Percentiles rank a stretch among this genome's conserved stretches.
phyloP scores from a whole-genome alignment of 2,113 vertebrate species.

The Callipepla squamata region DNA sequence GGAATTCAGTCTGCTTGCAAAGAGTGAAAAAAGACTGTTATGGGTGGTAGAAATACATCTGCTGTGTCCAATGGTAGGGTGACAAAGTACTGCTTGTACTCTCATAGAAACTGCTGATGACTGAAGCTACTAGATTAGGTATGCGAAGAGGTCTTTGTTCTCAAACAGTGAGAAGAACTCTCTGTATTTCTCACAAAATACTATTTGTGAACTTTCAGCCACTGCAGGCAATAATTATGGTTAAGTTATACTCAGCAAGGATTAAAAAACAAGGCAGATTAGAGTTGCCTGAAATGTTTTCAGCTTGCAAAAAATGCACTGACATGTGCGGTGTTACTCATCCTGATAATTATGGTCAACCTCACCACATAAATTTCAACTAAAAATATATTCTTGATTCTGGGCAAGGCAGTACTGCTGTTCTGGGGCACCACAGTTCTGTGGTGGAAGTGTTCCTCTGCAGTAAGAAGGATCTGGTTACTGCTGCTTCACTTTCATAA shows the following conservation, averaged over 20 bases:
- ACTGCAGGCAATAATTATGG: not conserved
- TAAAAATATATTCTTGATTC: not conserved
- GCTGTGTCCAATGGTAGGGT: not conserved
- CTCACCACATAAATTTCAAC: not conserved
- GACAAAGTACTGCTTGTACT: not conserved
- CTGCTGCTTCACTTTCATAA: not conserved
- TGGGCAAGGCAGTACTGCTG: not conserved
- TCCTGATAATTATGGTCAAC: not conserved
- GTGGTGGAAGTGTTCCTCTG: not conserved
- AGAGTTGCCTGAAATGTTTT: not conserved
- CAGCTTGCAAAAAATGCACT: not conserved
- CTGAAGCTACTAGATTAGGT: not conserved
- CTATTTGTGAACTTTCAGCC: not conserved
- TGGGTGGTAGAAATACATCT: rapidly evolving
- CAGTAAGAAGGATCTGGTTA: not conserved
- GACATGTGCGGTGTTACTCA: not conserved
- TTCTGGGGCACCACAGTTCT: not conserved
- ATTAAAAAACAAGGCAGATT: not conserved
- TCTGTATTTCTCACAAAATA: not conserved
- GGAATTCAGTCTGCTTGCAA: not conserved
- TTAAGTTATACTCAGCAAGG: not conserved
- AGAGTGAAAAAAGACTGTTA: not conserved
- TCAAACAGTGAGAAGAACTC: not conserved
- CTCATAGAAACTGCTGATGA: not conserved
- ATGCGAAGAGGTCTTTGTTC: not conserved